These are phyloP conservation scores for Platyscapa corneri DNA, from an alignment of 1,140 invertebrate species.

Conservation along the genomic window DNA sequence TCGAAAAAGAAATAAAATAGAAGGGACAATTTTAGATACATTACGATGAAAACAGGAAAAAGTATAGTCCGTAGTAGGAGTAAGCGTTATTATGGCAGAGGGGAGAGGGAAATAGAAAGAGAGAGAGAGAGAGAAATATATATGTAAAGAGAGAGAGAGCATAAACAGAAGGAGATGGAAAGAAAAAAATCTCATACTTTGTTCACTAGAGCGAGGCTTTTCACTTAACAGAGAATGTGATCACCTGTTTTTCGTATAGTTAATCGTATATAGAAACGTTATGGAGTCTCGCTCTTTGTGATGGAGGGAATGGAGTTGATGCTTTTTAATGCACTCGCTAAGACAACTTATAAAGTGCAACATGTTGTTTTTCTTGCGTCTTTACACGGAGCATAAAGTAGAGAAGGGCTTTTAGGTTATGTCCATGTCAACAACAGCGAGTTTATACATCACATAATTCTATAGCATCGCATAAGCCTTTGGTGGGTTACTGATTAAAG, in stretches of 20 bases:
- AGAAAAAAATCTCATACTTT: background rate
- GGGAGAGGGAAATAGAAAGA: background rate
- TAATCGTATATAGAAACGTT: background rate
- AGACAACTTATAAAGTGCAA: background rate
- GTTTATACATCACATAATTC: background rate
- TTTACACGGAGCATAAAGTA: background rate
- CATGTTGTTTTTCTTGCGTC: constrained; percentile 1
- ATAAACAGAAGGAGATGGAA: background rate
- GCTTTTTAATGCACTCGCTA: background rate
- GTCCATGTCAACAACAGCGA: background rate
- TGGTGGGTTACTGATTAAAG: background rate
- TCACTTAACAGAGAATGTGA: background rate
- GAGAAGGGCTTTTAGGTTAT: constrained; percentile 26
- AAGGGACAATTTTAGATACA: background rate
- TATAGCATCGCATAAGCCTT: background rate
- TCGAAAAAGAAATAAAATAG: background rate
- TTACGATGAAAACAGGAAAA: constrained; percentile 27
- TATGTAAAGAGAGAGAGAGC: background rate
- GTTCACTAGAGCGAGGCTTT: background rate
- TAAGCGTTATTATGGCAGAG: background rate
- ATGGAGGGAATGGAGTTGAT: background rate
- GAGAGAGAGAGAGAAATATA: background rate
- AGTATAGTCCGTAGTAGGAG: background rate
- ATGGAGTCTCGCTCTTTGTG: background rate
- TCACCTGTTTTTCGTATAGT: background rate